Percentiles rank a stretch among this genome's conserved stretches.
These are phyloP conservation scores for Drosophila ezoana DNA, from an alignment of 2,888 invertebrate species.

Conservation along the genomic window DNA sequence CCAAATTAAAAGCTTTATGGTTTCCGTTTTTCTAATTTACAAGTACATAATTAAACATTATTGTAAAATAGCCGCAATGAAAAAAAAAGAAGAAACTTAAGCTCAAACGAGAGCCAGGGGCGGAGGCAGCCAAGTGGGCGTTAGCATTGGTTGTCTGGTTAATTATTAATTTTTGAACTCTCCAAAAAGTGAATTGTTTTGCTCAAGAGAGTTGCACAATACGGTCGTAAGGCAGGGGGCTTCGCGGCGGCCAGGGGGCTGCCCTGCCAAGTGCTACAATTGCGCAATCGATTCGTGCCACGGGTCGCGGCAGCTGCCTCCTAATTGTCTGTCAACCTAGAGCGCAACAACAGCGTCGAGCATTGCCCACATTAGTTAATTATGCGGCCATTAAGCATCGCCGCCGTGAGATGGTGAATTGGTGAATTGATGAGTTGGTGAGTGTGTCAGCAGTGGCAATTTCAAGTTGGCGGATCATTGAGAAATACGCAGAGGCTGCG, in stretches of 20 bases:
- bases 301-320: slow-evolving; percentile 46
- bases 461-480: slow-evolving; percentile 62
- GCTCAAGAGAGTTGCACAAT: slow-evolving; percentile 47
- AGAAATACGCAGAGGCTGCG: slow-evolving; percentile 43
- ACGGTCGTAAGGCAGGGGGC: background rate
- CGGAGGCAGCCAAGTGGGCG: slow-evolving; percentile 39
- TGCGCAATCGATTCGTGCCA: slow-evolving; percentile 65
- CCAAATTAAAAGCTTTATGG: slow-evolving; percentile 14
- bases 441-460: slow-evolving; percentile 55
- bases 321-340: slow-evolving; percentile 64
- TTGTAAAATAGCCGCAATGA: slow-evolving; percentile 7
- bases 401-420: slow-evolving; percentile 38
- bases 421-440: slow-evolving; percentile 40
- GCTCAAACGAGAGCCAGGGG: slow-evolving; percentile 2
- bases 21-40: slow-evolving; percentile 9
- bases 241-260: background rate
- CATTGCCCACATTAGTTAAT: slow-evolving; percentile 75
- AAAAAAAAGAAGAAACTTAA: slow-evolving; percentile 11
- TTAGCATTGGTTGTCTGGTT: slow-evolving; percentile 34
- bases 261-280: slow-evolving; percentile 51
- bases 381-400: slow-evolving; percentile 70
- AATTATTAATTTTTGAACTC: slow-evolving; percentile 47
- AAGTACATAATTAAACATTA: slow-evolving; percentile 26
- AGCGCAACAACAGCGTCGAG: slow-evolving; percentile 26
- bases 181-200: slow-evolving; percentile 25